Base-by-base conservation (phyloP, 2,113 vertebrate species). In the Cisticola juncidis region DNA sequence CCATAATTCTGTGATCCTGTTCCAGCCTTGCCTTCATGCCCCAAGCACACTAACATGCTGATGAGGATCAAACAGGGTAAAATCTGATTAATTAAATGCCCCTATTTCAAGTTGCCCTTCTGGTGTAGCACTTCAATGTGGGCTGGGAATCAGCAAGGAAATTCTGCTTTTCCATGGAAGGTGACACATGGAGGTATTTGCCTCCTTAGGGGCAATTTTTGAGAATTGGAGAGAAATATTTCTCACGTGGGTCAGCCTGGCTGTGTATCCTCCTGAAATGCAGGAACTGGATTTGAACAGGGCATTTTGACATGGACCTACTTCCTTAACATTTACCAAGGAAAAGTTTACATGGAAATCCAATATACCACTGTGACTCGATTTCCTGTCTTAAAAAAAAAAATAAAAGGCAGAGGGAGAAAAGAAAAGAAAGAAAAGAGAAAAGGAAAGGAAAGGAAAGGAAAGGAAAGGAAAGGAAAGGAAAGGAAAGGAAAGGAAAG, bases 51-150 rank as follows among this genome's bases (percentile, higher is more conserved):
- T 12, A 24, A 86, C 80, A 76, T 19, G 66, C 44, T 68, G 44
- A n/a, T 0, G 4, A 79, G 42, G 16, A 53, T 23, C 9, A 51
- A n/a, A 64, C 2, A 66, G 9, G 28, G 23, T 44, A 62, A 91
- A 53, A 80, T 26, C 35, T n/a, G 9, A 42, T 54, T 40, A 36
- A 81, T 74, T 70, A 69, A 62, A 53, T n/a, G 14, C 9, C 4
- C 14, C 4, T 23, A 26, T 47, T 50, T 81, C 65, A n/a, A 7
- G 18, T 88, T 82, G 53, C 12, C 8, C 11, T 11, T 85, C 20
- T 22, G 35, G 23, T 31, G 5, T 17, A 50, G 61, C 19, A 50
- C 28, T 44, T 68, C 7, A 0, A 11, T 0, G 0, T 19, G 29
- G 22, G 28, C 40, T 66, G 50, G 31, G 25, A 70, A 66, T 45